Evolutionary conservation across 2,888 invertebrate species (phyloP), one percentile per base, ranked within the genome.

Genomic region (Lagria hirta): DNA sequence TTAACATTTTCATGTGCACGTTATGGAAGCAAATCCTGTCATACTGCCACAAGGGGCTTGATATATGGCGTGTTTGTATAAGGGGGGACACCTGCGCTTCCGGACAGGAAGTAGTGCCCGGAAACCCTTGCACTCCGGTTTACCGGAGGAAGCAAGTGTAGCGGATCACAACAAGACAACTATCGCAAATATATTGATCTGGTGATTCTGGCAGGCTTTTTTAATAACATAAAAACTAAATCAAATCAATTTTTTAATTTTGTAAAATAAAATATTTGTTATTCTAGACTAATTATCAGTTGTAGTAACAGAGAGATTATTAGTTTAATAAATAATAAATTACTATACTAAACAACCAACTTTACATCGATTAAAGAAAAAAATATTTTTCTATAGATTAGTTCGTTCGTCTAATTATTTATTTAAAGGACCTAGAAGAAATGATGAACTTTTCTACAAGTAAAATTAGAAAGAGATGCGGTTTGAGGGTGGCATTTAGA

Each of bases 21-120:
- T 22, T 30, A 11, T n/a, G 7, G 28, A 32, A 26, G 35, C 17
- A 22, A 32, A 18, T 30, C 27, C 46, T 37, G 40, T 46, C 46
- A 46, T 46, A 46, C 27, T 30, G 40, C 12, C 34, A 17, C 20
- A 28, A 42, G 28, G 43, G 44, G 47, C 14, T 26, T 38, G 41
- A 56, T 55, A 52, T 52, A 60, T 60, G 63, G 57, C 60, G 64
- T 67, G 65, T 67, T 65, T 66, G 57, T 55, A 55, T 60, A 55
- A 60, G 34, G 58, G 64, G 67, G 66, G 65, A 65, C 67, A 66
- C 66, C 66, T 66, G 65, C 59, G 60, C 64, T 63, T 64, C 66
- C 64, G 59, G 61, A 45, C 64, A 61, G 66, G 66, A 66, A 66
- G 64, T 62, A 60, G 42, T 55, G 59, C 50, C 57, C 60, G 61